Percentiles rank a stretch among this genome's conserved stretches.
Evolutionary conservation across 2,797 vertebrate genomes (phyloP).

Genomic region (Erethizon dorsatum): DNA sequence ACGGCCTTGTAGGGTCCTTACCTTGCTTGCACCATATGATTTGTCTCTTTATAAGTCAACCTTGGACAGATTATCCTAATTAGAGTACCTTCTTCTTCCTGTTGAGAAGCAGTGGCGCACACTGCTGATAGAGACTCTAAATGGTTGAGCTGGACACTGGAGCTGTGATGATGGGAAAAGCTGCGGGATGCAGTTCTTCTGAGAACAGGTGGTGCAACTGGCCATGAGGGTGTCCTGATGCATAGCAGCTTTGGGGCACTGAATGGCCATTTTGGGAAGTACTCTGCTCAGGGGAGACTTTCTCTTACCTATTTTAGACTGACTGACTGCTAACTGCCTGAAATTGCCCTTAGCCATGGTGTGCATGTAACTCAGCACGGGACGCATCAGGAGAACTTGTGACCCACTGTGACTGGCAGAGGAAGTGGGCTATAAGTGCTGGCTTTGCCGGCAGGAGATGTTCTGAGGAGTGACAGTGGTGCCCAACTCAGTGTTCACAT

Average conservation of each 20-base stretch:
- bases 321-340: not conserved
- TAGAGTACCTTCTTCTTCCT: not conserved
- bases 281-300: not conserved
- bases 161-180: not conserved
- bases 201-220: not conserved
- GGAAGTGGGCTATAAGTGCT: rapidly evolving
- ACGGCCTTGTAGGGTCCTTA: not conserved
- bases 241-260: not conserved
- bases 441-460: not conserved
- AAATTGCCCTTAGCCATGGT: not conserved
- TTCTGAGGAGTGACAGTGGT: not conserved
- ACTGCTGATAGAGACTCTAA: not conserved
- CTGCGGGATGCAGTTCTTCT: rapidly evolving
- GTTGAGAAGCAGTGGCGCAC: not conserved
- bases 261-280: not conserved
- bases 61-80: not conserved
- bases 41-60: not conserved
- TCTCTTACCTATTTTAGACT: slow-evolving; percentile 29
- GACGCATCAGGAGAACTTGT: not conserved
- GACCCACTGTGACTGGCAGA: rapidly evolving
- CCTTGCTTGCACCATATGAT: not conserved
- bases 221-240: not conserved
- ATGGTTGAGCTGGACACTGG: not conserved
- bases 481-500: not conserved
- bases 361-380: not conserved